Evolutionary conservation across 2,113 vertebrate genomes (phyloP), one percentile per base, ranked within the genome.

Genomic region (Rhea pennata): DNA sequence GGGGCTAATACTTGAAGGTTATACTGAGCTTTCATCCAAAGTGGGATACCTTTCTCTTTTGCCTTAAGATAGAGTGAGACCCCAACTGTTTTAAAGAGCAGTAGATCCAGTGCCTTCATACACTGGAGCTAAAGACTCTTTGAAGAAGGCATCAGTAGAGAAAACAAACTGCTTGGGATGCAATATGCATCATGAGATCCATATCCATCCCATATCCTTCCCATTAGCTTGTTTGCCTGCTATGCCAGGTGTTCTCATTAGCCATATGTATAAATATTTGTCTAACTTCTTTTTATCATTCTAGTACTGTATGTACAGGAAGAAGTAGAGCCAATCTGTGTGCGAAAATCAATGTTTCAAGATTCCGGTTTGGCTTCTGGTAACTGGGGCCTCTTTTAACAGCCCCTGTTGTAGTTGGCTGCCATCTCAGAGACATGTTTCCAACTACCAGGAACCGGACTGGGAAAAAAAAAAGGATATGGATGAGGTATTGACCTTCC

Each of bases 261-360:
- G 93, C 92, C 95, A 78, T 95, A 96, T 92, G 88, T 97, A 96
- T 97, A 98, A 98, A 98, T 98, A 98, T 98, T 98, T 98, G 95
- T 95, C 85, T 97, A 84, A 93, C 39, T 92, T 77, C 90, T 94
- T 92, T 51, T 81, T 90, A 77, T 93, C 95, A 66, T 95, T 96
- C 95, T 97, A 91, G 91, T 98, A 88, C 88, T 96, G 86, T 97
- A 95, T 96, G 15, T 97, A 95, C 96, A 95, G 96, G 82, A 79
- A 95, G 83, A 97, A 93, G 48, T 36, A 58, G 80, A 97, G 95
- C 84, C 95, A 95, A 95, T 92, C 90, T 97, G 58, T 86, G 65
- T 42, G 70, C 53, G 76, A 95, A 96, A 94, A 95, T 69, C 74
- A 51, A 46, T 65, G 65, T 95, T 82, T 88, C 78, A 71, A 84